phyloP scores from a whole-genome alignment of 2,797 vertebrate species.

The Nyctibius grandis region DNA sequence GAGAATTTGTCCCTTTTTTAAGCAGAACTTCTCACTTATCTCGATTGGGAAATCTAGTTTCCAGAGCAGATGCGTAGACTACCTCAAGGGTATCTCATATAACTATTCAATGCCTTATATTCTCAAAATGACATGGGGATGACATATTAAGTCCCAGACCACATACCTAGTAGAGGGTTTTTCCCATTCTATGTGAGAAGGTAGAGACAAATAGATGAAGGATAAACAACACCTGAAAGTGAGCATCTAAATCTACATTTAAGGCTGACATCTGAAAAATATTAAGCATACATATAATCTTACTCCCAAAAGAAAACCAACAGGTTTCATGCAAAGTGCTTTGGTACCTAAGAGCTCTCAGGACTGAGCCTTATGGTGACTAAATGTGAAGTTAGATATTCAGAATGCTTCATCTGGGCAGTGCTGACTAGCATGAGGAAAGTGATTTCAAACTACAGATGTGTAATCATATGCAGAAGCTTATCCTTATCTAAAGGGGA shows the following conservation, averaged over 20 bases:
- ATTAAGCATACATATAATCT: fast-evolving
- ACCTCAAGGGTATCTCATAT: background rate
- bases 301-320: background rate
- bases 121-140: background rate
- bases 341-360: background rate
- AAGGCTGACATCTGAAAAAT: background rate
- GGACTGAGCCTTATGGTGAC: background rate
- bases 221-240: background rate
- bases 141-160: background rate
- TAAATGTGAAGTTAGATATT: background rate
- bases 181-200: background rate
- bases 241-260: background rate
- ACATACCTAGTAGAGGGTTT: background rate
- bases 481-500: background rate
- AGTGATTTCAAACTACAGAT: background rate
- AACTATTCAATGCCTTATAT: background rate
- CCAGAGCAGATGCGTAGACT: background rate
- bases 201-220: background rate
- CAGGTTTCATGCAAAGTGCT: background rate
- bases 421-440: background rate
- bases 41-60: background rate
- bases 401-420: background rate
- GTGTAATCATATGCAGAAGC: background rate
- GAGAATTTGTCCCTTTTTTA: background rate
- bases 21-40: background rate